Evolutionary conservation across 2,797 vertebrate species (phyloP).

Genomic region (Oreortyx pictus): DNA sequence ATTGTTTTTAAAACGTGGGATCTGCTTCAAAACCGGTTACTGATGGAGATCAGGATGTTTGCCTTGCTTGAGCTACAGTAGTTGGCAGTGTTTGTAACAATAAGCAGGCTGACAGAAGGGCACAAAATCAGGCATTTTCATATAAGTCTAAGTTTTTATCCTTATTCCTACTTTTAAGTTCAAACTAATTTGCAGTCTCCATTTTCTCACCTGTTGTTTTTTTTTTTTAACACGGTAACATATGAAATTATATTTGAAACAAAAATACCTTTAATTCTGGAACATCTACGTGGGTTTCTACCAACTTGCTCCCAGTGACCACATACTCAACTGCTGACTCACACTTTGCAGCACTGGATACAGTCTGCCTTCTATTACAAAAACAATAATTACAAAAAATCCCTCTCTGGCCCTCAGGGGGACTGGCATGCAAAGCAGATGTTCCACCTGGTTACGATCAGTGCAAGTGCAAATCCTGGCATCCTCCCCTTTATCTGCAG

Average conservation of each 20-base stretch:
- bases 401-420: not conserved
- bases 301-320: not conserved
- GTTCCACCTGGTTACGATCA: not conserved
- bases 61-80: not conserved
- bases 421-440: constrained; percentile 1
- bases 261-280: not conserved
- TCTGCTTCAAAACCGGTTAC: not conserved
- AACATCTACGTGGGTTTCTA: not conserved
- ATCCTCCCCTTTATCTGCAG: not conserved
- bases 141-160: not conserved
- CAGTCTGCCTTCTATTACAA: not conserved
- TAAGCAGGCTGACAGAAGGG: not conserved
- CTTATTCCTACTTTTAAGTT: not conserved
- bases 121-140: not conserved
- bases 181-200: not conserved
- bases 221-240: not conserved
- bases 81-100: not conserved
- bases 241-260: not conserved
- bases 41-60: not conserved
- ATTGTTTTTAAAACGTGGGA: not conserved
- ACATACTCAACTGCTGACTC: constrained; percentile 32
- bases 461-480: not conserved
- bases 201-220: not conserved
- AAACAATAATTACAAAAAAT: not conserved
- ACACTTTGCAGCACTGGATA: not conserved